Conservation (phyloP, 2,797 vertebrate species). For the Molossus alvarezi region DNA sequence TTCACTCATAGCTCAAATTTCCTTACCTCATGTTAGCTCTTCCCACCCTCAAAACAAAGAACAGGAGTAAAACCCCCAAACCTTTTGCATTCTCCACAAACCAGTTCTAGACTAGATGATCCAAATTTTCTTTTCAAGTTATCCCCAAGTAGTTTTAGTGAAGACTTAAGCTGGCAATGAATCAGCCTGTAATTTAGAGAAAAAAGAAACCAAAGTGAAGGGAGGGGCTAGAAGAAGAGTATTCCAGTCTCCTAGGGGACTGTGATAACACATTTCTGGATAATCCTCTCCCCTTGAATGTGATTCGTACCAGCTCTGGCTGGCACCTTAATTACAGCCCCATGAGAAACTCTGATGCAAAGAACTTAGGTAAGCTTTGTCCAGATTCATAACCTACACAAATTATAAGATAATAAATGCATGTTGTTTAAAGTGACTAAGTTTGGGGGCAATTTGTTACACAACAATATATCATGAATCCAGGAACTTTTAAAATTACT, state of each 20-base stretch:
- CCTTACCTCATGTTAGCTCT: not conserved
- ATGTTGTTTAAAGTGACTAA: not conserved
- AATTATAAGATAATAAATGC: not conserved
- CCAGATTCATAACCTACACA: not conserved
- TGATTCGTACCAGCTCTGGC: not conserved
- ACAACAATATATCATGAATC: not conserved
- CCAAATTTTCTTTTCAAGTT: slow-evolving; percentile 41
- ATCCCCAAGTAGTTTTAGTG: not conserved
- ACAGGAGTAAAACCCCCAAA: not conserved
- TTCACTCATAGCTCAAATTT: slow-evolving; percentile 28
- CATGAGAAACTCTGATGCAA: not conserved
- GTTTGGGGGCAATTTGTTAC: not conserved
- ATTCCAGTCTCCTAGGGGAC: not conserved
- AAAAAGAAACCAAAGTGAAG: not conserved
- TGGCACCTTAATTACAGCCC: not conserved
- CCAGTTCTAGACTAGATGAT: not conserved
- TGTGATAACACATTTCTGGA: not conserved
- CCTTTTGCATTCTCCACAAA: not conserved
- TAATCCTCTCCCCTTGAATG: not conserved
- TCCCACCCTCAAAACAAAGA: not conserved
- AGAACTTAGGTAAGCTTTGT: not conserved
- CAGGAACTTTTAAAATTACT: not conserved
- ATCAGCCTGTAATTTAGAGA: not conserved
- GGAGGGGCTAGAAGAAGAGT: not conserved
- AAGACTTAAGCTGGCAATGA: not conserved